Evolutionary conservation across 2,113 vertebrate species (phyloP).

Genomic region (Pelecanoides urinatrix): DNA sequence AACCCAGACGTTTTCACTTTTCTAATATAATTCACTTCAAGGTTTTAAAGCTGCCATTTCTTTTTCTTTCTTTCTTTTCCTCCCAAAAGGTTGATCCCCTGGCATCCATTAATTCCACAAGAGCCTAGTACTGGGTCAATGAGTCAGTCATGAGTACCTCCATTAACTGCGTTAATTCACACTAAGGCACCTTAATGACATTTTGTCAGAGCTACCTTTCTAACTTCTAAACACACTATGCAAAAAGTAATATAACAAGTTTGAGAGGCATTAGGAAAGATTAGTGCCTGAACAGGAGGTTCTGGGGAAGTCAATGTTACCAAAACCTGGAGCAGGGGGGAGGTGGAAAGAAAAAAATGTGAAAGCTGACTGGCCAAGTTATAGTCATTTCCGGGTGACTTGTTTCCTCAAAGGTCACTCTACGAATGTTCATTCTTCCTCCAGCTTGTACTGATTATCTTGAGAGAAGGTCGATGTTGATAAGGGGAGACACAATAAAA

Average conservation of each 20-base stretch:
- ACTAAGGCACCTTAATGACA: slow-evolving; percentile 85
- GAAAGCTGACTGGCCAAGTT: slow-evolving; percentile 64
- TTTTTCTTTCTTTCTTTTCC: slow-evolving; percentile 73
- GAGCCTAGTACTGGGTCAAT: slow-evolving; percentile 86
- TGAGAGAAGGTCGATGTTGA: slow-evolving; percentile 73
- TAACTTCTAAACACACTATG: slow-evolving; percentile 73
- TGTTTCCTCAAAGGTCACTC: slow-evolving; percentile 79
- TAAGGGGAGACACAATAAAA: slow-evolving; percentile 79
- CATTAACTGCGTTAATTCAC: slow-evolving; percentile 83
- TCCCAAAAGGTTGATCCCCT: slow-evolving; percentile 76
- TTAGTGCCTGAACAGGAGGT: slow-evolving; percentile 54
- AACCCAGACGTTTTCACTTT: slow-evolving; percentile 81
- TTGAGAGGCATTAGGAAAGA: slow-evolving; percentile 68
- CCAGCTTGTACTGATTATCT: slow-evolving; percentile 81
- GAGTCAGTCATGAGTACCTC: slow-evolving; percentile 84
- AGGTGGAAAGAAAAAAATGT: slow-evolving; percentile 8
- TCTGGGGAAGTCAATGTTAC: slow-evolving; percentile 49
- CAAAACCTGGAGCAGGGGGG: background rate
- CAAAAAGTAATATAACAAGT: slow-evolving; percentile 78
- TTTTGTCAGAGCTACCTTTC: slow-evolving; percentile 84
- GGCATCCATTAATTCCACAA: slow-evolving; percentile 88
- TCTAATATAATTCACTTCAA: slow-evolving; percentile 81
- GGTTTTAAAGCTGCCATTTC: slow-evolving; percentile 85
- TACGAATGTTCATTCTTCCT: slow-evolving; percentile 60
- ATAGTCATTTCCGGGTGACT: slow-evolving; percentile 77